These are phyloP conservation scores for Rhynchonycteris naso DNA, from an alignment of 2,797 vertebrate species.

Conservation along the genomic window DNA sequence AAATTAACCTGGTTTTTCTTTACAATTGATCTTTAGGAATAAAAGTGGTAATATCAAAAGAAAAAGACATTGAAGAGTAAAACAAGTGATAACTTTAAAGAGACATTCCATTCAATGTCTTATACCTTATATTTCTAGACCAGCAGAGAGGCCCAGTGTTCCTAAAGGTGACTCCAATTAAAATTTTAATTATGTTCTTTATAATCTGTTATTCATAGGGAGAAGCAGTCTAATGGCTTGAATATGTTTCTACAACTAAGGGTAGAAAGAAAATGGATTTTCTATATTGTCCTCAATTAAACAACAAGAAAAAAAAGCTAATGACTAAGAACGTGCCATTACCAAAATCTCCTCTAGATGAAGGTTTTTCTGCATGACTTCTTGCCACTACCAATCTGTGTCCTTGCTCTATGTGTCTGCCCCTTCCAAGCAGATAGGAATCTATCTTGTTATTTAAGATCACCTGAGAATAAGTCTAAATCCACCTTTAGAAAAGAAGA, in stretches of 20 bases:
- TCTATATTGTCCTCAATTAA: not conserved
- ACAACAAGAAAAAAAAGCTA: not conserved
- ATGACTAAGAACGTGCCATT: not conserved
- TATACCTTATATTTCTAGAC: not conserved
- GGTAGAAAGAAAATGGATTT: not conserved
- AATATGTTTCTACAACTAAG: not conserved
- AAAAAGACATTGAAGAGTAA: not conserved
- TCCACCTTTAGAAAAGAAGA: not conserved
- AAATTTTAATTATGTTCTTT: slow-evolving; percentile 26
- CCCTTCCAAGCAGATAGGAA: not conserved
- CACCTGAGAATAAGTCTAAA: slow-evolving; percentile 24
- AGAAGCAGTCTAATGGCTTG: not conserved
- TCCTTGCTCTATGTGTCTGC: not conserved
- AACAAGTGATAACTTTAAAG: not conserved
- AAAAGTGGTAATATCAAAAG: not conserved
- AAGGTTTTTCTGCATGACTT: not conserved
- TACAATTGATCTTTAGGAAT: not conserved
- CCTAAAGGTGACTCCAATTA: not conserved
- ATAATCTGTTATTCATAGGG: not conserved
- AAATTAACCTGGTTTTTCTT: not conserved
- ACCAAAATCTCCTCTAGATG: not conserved
- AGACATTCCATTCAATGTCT: not conserved
- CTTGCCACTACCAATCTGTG: not conserved
- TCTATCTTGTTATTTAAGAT: slow-evolving; percentile 15
- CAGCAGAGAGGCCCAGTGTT: not conserved